Evolutionary conservation across 2,113 vertebrate species (phyloP).

Genomic region (Sphyrna mokarran): DNA sequence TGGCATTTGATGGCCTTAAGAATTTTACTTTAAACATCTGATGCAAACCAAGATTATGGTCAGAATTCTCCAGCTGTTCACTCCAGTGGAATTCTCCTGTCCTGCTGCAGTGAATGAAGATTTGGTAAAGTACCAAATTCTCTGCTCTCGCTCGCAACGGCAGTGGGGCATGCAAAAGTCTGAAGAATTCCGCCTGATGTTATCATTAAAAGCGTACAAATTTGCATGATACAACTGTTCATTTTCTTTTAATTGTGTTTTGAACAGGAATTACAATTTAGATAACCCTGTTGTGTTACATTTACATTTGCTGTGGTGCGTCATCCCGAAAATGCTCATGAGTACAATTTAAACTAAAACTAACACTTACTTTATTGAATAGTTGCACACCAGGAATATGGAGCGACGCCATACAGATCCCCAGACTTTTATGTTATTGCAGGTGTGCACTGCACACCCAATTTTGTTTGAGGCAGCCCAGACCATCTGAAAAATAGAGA

Average conservation of each 20-base stretch:
- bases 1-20: background rate
- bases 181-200: no score
- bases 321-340: background rate
- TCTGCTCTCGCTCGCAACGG: no score
- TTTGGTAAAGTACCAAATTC: no score
- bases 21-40: background rate
- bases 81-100: no score
- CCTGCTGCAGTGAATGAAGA: no score
- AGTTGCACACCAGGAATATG: slow-evolving; percentile 79
- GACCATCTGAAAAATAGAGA: slow-evolving; percentile 70
- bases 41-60: background rate
- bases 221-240: background rate
- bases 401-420: slow-evolving; percentile 68
- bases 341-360: background rate
- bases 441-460: slow-evolving; percentile 72
- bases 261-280: background rate
- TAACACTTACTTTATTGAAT: slow-evolving; percentile 77
- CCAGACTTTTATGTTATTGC: slow-evolving; percentile 66
- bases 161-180: no score
- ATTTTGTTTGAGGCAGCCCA: slow-evolving; percentile 78
- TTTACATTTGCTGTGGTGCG: background rate
- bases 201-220: no score
- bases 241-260: background rate
- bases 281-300: background rate
- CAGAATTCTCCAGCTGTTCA: no score